Conservation (phyloP, 2,888 invertebrate species). For the Chymomyza amoena region DNA sequence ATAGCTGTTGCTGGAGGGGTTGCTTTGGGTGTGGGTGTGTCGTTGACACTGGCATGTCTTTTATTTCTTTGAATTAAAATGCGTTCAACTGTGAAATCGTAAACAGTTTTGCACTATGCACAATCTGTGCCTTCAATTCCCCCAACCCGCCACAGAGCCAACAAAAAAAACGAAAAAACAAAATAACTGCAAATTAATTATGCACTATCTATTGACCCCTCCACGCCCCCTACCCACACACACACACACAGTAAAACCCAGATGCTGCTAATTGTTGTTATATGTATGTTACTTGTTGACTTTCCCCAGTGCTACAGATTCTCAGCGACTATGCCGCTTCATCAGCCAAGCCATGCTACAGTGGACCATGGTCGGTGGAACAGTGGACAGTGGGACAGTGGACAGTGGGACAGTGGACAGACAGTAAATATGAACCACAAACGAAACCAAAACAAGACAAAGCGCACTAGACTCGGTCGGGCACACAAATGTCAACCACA, state of each 20-base stretch:
- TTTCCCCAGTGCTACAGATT: constrained; percentile 6
- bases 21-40: constrained; percentile 32
- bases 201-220: constrained; percentile 42
- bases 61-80: constrained; percentile 65
- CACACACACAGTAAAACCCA: neutral
- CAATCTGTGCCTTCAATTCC: neutral
- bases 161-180: constrained; percentile 18
- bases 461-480: neutral
- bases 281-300: constrained; percentile 64
- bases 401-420: neutral
- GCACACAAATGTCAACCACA: constrained; percentile 57
- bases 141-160: neutral
- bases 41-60: constrained; percentile 65
- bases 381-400: neutral
- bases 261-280: constrained; percentile 56
- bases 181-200: constrained; percentile 67
- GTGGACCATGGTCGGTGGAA: neutral
- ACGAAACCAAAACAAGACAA: neutral
- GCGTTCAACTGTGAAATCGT: constrained; percentile 68
- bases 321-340: constrained; percentile 29
- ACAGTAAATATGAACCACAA: neutral
- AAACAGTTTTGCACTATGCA: constrained; percentile 50
- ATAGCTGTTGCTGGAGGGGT: neutral
- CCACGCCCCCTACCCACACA: neutral
- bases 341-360: constrained; percentile 34